Evolutionary conservation across 2,888 invertebrate genomes (phyloP).

Genomic region (Rapana venosa): DNA sequence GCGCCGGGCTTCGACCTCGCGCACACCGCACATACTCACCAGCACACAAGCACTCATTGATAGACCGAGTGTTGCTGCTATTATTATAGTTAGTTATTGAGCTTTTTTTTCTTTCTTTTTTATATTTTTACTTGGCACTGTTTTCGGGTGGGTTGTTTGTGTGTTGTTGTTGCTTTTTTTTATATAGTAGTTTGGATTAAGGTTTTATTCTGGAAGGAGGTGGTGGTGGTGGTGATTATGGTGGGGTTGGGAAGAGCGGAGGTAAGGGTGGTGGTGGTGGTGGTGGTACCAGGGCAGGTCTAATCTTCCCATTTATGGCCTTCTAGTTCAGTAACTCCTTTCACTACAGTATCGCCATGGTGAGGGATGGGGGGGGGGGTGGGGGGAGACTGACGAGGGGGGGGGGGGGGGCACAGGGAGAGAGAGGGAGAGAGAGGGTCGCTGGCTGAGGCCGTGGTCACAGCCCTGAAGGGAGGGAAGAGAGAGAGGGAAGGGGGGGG

Average conservation of each 20-base stretch:
- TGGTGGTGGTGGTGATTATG: neutral
- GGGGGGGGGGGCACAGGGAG: neutral
- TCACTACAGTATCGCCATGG: no score
- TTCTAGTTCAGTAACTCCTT: neutral
- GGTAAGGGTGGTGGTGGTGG: neutral
- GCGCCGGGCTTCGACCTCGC: no score
- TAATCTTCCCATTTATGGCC: no score
- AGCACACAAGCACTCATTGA: no score
- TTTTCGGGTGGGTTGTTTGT: no score
- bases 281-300: neutral
- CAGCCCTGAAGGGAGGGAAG: neutral
- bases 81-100: no score
- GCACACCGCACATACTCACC: no score
- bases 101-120: no score
- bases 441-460: neutral
- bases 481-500: neutral
- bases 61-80: no score
- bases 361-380: neutral
- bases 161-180: neutral
- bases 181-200: neutral
- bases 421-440: no score
- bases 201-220: neutral
- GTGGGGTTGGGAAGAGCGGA: neutral
- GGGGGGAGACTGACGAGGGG: neutral
- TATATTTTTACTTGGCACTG: no score